Evolutionary conservation across 2,797 vertebrate genomes (phyloP).

Genomic region (Ceryle rudis): DNA sequence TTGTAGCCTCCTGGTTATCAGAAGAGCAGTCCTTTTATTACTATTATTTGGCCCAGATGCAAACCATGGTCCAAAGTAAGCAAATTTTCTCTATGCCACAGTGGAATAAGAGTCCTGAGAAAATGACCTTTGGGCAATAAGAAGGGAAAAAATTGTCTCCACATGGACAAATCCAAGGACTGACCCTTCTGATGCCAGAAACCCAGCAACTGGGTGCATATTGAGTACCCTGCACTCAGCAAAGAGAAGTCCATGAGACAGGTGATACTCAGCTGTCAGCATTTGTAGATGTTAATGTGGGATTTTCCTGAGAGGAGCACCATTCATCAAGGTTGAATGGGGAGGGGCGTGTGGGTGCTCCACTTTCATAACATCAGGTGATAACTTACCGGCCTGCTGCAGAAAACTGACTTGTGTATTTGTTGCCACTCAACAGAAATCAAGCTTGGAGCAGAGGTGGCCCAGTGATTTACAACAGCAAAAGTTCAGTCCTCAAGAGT

Average conservation of each 20-base stretch:
- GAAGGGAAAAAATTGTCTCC: accelerated
- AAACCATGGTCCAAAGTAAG: neutral
- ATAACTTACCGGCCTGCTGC: neutral
- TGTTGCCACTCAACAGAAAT: neutral
- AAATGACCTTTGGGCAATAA: neutral
- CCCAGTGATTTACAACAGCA: accelerated
- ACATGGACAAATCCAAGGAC: neutral
- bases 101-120: neutral
- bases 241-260: neutral
- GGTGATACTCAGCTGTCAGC: neutral
- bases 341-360: accelerated
- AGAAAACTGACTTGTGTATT: neutral
- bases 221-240: neutral
- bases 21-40: neutral
- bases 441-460: neutral
- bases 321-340: accelerated
- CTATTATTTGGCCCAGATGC: neutral
- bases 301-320: neutral
- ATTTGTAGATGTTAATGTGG: accelerated
- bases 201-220: neutral
- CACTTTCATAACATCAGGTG: neutral
- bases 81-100: neutral
- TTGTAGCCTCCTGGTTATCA: neutral
- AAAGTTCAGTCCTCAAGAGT: neutral
- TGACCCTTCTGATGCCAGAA: neutral